Evolutionary conservation across 2,113 vertebrate genomes (phyloP), one percentile per base, ranked within the genome.

Genomic region (Dipodomys stephensi): DNA sequence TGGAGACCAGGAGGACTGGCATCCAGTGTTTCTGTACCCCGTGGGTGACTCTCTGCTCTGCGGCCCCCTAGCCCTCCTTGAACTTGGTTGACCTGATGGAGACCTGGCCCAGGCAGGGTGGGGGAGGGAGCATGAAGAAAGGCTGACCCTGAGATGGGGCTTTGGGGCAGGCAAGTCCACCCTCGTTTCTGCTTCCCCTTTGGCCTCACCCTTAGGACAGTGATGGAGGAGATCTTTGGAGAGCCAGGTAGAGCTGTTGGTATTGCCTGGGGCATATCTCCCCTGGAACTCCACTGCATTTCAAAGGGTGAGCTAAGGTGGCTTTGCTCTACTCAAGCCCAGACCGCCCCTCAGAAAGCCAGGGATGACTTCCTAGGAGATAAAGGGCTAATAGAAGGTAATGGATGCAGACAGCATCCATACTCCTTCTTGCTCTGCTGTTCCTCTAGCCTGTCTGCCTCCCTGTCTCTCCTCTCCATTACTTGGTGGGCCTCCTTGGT

Each of bases 221-320:
- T 0, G 53, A 27, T 1, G 5, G 11, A 25, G 35, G 23, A 2
- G 0, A 6, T 25, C 4, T 8, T 27, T 4, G 13, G 46, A 53
- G 10, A 25, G 44, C 25, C 64, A 53, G 64, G 64, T 1, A 35
- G 67, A 62, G 32, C 23, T 7, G 27, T 19, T 0, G 2, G 82
- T 5, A 35, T 7, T 6, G 16, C 28, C 2, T 1, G 9, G 0
- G 27, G 10, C 30, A 19, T 12, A 32, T 11, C 4, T 11, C 7
- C n/a, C 22, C 13, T 2, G 23, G 27, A 4, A 2, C 25, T 15
- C 22, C 46, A 10, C 27, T 10, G 10, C 2, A 1, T 4, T 62
- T 67, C 57, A 19, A 30, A 32, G 83, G 30, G 15, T 19, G 23
- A 35, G 73, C 32, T 5, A 5, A 46, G 20, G n/a, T 23, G 49